Base-by-base conservation (phyloP, 2,888 invertebrate species). In the Iselma pallidipennis region DNA sequence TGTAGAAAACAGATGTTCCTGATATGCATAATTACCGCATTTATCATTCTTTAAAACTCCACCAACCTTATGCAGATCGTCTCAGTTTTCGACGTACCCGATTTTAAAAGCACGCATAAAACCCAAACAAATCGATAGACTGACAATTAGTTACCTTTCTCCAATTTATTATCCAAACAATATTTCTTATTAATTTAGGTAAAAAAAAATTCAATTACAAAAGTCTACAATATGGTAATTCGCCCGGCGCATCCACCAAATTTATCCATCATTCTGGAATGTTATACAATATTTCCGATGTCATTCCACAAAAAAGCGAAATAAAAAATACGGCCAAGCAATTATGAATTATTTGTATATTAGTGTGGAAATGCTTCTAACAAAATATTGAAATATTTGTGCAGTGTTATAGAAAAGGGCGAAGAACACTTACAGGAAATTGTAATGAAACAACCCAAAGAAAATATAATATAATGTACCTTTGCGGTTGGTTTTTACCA, bases 11-110 rank as follows among this genome's bases (percentile, higher is more conserved):
- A 66, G 66, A 68, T 66, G 67, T 64, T 66, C 58, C 67, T 68
- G 64, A 62, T 68, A 63, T 66, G 62, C 67, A 68, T 68, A 68
- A 64, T 66, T 66, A 64, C 58, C 50, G 42, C 66, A 68, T 67
- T 65, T 67, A 65, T 67, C 67, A 67, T 67, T 65, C 63, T 63
- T 67, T 57, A 51, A 61, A 65, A 65, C 58, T 62, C n/a, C n/a
- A 58, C 42, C 55, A 57, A 62, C 58, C 51, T 58, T 28, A 54
- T 58, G 50, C 55, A 50, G 54, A 61, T 61, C 55, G 49, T 55
- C 50, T 26, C 29, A 31, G 14, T 23, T 53, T 37, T 49, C 52
- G 33, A 49, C 5, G 14, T 25, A 49, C 49, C 49, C 2, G 33
- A 53, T 61, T 16, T 25, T 16, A 49, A 16, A 51, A 55, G 21